Evolutionary conservation across 2,888 invertebrate species (phyloP).

Genomic region (Scrobipalpa atriplicella): DNA sequence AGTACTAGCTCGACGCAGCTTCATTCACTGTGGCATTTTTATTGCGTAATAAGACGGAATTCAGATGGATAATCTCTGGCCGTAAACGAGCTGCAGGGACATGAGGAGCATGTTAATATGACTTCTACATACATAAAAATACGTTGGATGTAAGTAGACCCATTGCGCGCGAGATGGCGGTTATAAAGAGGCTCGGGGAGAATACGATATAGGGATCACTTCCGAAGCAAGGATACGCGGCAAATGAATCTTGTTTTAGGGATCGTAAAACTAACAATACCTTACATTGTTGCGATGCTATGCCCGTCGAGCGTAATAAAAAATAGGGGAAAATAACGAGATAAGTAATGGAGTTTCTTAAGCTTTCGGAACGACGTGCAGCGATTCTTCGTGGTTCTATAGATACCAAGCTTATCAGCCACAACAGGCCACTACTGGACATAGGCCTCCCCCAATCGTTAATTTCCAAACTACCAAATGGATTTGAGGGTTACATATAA

Average conservation of each 20-base stretch:
- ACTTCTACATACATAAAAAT: conserved; percentile 55
- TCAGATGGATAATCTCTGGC: conserved; percentile 66
- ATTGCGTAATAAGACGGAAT: conserved; percentile 66
- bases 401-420: too few relatives aligned
- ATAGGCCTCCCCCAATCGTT: too few relatives aligned
- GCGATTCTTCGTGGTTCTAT: too few relatives aligned
- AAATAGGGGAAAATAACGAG: not conserved
- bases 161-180: conserved; percentile 34
- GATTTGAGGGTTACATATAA: too few relatives aligned
- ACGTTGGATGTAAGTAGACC: conserved; percentile 41
- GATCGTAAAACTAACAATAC: conserved; percentile 17
- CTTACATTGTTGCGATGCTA: not conserved
- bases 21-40: conserved; percentile 67
- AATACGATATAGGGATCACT: conserved; percentile 28
- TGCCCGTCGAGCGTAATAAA: not conserved
- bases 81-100: conserved; percentile 59
- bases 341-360: not conserved
- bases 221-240: conserved; percentile 1
- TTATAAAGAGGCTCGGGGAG: conserved; percentile 40
- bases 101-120: conserved; percentile 61
- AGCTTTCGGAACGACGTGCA: not conserved
- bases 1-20: conserved; percentile 49
- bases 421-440: too few relatives aligned
- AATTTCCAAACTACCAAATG: too few relatives aligned
- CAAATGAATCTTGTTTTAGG: conserved; percentile 20